These are phyloP conservation scores for Burhinus oedicnemus DNA, from an alignment of 2,113 vertebrate species.

Conservation along the genomic window DNA sequence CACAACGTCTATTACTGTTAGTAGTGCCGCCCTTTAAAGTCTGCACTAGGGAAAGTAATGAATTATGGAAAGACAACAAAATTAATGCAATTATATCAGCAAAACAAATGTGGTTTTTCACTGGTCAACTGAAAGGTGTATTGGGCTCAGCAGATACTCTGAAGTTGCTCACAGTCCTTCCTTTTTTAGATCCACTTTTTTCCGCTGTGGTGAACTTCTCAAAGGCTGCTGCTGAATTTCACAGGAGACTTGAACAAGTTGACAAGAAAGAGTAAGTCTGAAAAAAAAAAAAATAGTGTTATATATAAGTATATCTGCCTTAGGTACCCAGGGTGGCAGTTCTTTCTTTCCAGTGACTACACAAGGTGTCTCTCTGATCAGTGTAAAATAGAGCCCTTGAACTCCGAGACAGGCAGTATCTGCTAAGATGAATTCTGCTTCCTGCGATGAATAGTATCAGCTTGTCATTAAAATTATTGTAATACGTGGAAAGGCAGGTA, in stretches of 20 bases:
- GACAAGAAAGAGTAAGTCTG: constrained; percentile 85
- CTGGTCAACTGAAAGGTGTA: not conserved
- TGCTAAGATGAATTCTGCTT: not conserved
- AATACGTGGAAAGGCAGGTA: not conserved
- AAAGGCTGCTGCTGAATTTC: constrained; percentile 81
- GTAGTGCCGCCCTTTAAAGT: not conserved
- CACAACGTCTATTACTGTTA: not conserved
- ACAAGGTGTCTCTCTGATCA: not conserved
- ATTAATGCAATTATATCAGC: not conserved
- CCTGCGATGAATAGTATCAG: not conserved
- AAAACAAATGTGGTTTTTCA: not conserved
- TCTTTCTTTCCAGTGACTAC: not conserved
- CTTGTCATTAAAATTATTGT: not conserved
- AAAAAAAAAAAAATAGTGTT: not conserved
- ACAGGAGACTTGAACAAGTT: constrained; percentile 78
- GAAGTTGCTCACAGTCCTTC: not conserved
- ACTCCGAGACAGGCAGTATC: not conserved
- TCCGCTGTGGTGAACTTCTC: constrained; percentile 90
- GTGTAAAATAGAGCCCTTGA: not conserved
- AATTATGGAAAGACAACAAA: not conserved
- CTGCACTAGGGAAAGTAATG: not conserved
- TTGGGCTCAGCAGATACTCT: not conserved
- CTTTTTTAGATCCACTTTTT: constrained; percentile 84
- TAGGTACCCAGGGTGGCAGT: not conserved
- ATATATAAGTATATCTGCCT: not conserved